phyloP scores from a whole-genome alignment of 1,140 invertebrate genomes.

The Centruroides sculpturatus region DNA sequence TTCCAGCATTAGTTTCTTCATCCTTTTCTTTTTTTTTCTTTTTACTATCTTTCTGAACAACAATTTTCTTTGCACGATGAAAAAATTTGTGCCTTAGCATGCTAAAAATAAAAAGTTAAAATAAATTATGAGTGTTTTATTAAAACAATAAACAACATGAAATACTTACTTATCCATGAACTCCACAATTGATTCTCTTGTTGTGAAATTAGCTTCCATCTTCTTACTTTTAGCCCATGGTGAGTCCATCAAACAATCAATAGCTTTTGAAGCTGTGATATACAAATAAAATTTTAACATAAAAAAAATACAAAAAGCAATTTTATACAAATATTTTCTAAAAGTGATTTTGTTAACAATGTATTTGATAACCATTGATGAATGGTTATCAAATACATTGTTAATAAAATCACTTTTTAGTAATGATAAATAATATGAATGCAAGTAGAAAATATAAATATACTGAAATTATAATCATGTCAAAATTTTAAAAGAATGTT shows the following conservation, averaged over 20 bases:
- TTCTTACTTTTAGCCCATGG: constrained; percentile 57
- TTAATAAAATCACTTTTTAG: too few species aligned
- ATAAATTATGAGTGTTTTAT: background rate
- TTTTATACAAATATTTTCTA: too few species aligned
- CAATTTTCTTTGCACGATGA: constrained; percentile 81
- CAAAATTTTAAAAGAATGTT: background rate
- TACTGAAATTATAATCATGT: too few species aligned
- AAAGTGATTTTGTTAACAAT: too few species aligned
- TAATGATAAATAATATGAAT: too few species aligned
- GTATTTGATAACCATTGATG: too few species aligned
- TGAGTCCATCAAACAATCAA: constrained; percentile 80
- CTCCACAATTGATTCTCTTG: constrained; percentile 49
- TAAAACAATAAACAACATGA: background rate
- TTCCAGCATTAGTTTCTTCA: constrained; percentile 4
- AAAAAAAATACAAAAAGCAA: too few species aligned
- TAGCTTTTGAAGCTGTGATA: constrained; percentile 49
- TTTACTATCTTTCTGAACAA: constrained; percentile 45
- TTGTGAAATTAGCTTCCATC: constrained; percentile 61
- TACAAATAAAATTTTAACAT: too few species aligned
- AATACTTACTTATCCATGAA: constrained; percentile 17
- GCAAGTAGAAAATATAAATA: too few species aligned
- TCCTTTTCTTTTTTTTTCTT: constrained; percentile 28
- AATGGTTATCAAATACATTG: too few species aligned
- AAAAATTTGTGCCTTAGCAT: constrained; percentile 88
- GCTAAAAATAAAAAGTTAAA: constrained; percentile 16